Evolutionary conservation across 2,888 invertebrate genomes (phyloP).

Genomic region (Agelastica alni): DNA sequence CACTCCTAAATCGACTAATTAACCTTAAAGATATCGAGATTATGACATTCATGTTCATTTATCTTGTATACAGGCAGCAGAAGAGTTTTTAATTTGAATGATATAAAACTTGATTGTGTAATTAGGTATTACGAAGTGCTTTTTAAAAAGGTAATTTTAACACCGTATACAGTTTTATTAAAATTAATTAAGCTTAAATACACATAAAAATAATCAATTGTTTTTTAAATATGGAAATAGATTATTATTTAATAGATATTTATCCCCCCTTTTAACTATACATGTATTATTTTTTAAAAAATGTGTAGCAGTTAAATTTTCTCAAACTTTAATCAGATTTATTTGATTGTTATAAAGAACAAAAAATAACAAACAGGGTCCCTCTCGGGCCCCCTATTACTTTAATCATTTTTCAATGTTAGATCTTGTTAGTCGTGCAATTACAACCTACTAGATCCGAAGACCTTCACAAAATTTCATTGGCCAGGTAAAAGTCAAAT

Average conservation of each 20-base stretch:
- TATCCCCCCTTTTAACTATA: too few relatives aligned
- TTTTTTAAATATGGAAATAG: too few relatives aligned
- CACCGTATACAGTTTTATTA: too few relatives aligned
- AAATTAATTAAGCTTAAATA: too few relatives aligned
- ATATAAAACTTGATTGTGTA: background rate
- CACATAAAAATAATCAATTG: too few relatives aligned
- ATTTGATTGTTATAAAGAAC: too few relatives aligned
- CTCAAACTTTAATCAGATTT: too few relatives aligned
- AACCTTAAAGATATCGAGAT: conserved; percentile 20
- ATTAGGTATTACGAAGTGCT: background rate
- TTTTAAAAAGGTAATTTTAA: too few relatives aligned
- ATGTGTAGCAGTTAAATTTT: too few relatives aligned
- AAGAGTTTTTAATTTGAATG: conserved; percentile 3
- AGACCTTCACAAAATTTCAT: conserved; percentile 50
- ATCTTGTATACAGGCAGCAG: conserved; percentile 8
- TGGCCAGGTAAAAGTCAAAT: conserved; percentile 46
- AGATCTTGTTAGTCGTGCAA: conserved; percentile 43
- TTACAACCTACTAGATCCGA: conserved; percentile 44
- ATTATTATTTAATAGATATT: too few relatives aligned
- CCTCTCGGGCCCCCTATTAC: conserved; percentile 25
- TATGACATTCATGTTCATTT: conserved; percentile 17
- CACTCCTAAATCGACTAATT: too few relatives aligned
- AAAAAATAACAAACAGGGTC: background rate
- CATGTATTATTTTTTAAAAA: too few relatives aligned
- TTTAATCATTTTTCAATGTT: conserved; percentile 38